Conservation (phyloP, 2,113 vertebrate genomes). For the Harpagus bidentatus region DNA sequence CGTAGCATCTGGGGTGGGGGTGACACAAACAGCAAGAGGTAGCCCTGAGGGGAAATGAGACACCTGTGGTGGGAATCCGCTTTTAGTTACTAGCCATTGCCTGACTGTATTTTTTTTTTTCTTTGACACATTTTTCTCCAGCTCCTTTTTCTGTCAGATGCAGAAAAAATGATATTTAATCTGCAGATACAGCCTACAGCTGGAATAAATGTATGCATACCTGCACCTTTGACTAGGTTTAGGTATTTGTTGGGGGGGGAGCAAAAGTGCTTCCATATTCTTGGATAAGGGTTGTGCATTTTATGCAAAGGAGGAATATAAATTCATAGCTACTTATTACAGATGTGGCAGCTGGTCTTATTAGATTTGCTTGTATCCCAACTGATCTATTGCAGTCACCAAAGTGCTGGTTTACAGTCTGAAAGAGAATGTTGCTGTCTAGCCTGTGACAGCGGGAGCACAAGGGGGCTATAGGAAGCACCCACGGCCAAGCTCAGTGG, state of each 20-base stretch:
- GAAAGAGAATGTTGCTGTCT: background rate
- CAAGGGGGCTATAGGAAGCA: background rate
- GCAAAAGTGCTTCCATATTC: background rate
- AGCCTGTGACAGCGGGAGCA: background rate
- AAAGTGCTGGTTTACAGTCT: background rate
- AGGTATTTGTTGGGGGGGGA: background rate
- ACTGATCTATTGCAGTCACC: background rate
- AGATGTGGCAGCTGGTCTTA: background rate
- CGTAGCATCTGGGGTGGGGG: background rate
- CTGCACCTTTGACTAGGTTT: background rate
- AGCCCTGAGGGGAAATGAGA: slow-evolving; percentile 1
- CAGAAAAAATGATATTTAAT: slow-evolving; percentile 18
- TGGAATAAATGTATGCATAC: slow-evolving; percentile 26
- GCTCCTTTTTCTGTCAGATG: background rate
- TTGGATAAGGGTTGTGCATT: background rate
- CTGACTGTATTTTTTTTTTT: background rate
- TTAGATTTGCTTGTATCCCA: background rate
- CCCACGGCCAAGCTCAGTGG: fast-evolving
- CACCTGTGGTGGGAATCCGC: background rate
- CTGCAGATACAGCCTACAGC: background rate
- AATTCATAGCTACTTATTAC: background rate
- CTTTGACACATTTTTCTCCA: background rate
- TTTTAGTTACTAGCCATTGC: background rate
- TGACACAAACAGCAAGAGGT: background rate
- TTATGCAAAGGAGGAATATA: background rate